A percentile compares a stretch with the other conserved stretches of the same genome.
phyloP scores from a whole-genome alignment of 1,140 invertebrate genomes.

The Sitophilus oryzae region DNA sequence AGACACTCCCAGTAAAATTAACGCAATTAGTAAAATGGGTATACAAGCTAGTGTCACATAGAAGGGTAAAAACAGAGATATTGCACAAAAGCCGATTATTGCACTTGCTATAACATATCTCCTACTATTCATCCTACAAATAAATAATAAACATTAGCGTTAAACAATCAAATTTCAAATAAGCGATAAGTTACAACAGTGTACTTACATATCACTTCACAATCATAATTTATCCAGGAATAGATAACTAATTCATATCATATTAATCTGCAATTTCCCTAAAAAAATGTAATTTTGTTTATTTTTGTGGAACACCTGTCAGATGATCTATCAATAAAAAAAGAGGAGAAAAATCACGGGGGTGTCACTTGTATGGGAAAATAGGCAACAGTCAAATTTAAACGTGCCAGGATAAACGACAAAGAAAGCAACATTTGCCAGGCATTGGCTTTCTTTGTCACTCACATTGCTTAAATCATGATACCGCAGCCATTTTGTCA shows the following conservation, averaged over 20 bases:
- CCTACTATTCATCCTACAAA: constrained; percentile 18
- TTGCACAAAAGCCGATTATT: constrained; percentile 11
- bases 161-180: not conserved
- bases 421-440: no score
- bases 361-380: no score
- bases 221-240: constrained; percentile 4
- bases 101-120: constrained; percentile 9
- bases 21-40: constrained; percentile 11
- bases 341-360: no score
- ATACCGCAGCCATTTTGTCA: no score
- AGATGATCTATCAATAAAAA: not conserved
- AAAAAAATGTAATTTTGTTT: no score
- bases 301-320: not conserved
- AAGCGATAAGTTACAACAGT: not conserved
- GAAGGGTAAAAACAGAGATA: constrained; percentile 14
- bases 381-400: no score
- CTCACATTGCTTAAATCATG: no score
- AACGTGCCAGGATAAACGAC: no score
- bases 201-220: constrained; percentile 1
- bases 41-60: constrained; percentile 16
- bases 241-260: not conserved
- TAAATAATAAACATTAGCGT: not conserved
- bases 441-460: no score
- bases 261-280: not conserved
- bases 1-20: constrained; percentile 17